A percentile compares a stretch with the other conserved stretches of the same genome.
Evolutionary conservation across 2,888 invertebrate genomes (phyloP).

Genomic region (Eupithecia pulchellata): DNA sequence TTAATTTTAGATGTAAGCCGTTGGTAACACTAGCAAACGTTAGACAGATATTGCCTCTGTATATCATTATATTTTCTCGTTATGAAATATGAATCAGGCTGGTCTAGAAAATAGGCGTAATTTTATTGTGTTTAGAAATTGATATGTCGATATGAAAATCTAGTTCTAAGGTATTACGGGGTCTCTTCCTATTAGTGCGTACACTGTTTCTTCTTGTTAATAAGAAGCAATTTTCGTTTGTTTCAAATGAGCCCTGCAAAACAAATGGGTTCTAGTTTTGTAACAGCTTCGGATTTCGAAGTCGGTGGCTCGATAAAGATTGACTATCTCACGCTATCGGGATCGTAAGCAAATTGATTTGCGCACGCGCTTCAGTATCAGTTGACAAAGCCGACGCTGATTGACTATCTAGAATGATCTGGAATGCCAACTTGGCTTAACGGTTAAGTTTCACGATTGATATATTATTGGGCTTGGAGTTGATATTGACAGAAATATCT

Average conservation of each 20-base stretch:
- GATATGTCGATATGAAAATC: background rate
- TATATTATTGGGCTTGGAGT: slow-evolving; percentile 27
- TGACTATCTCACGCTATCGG: slow-evolving; percentile 68
- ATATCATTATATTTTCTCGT: background rate
- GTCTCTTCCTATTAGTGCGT: background rate
- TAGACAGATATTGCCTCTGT: background rate
- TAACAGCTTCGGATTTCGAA: slow-evolving; percentile 29
- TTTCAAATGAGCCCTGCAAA: background rate
- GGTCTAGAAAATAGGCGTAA: background rate
- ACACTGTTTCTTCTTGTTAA: background rate
- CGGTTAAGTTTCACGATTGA: slow-evolving; percentile 26
- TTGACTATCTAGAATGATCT: slow-evolving; percentile 52
- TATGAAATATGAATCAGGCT: background rate
- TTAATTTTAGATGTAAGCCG: slow-evolving; percentile 35
- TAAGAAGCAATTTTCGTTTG: background rate
- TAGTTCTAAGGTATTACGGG: background rate
- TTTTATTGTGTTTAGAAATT: slow-evolving; percentile 4
- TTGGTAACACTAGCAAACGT: slow-evolving; percentile 26
- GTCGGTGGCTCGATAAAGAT: slow-evolving; percentile 67
- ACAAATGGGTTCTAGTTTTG: background rate
- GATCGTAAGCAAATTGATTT: slow-evolving; percentile 74
- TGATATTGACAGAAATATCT: slow-evolving; percentile 27
- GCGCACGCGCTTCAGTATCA: slow-evolving; percentile 70
- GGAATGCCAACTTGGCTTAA: slow-evolving; percentile 27
- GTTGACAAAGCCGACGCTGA: slow-evolving; percentile 66